A percentile compares a stretch with the other conserved stretches of the same genome.
Conservation (phyloP, 2,113 vertebrate species). For the Salvator merianae region DNA sequence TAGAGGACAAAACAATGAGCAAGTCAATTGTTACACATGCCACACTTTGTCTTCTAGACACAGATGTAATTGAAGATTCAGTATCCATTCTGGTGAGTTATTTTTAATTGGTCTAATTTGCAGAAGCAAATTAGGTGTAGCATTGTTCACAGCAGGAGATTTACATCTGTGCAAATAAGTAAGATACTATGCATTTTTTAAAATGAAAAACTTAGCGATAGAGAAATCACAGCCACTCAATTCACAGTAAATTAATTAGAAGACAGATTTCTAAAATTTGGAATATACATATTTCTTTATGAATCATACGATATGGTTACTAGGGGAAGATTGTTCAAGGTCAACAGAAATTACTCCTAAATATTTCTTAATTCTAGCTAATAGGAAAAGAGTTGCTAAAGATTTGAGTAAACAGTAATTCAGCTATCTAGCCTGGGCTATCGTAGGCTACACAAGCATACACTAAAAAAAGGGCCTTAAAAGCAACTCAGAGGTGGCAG, state of each 20-base stretch:
- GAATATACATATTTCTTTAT: conserved; percentile 44
- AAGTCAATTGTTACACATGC: conserved; percentile 50
- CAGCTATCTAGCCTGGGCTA: no score
- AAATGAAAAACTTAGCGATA: conserved; percentile 22
- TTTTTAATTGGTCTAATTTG: conserved; percentile 77
- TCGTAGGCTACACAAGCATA: no score
- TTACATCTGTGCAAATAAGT: conserved; percentile 50
- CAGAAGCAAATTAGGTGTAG: conserved; percentile 70
- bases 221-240: conserved; percentile 45
- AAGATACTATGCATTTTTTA: conserved; percentile 41
- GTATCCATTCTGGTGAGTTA: conserved; percentile 61
- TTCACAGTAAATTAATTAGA: conserved; percentile 59
- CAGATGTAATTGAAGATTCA: conserved; percentile 57
- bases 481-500: no score
- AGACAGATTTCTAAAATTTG: conserved; percentile 54
- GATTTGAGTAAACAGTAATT: no score
- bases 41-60: conserved; percentile 55
- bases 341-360: conserved; percentile 56
- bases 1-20: conserved; percentile 49
- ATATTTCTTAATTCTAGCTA: neutral
- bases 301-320: conserved; percentile 18
- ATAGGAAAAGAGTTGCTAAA: neutral
- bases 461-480: no score
- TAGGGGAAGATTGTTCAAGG: conserved; percentile 56
- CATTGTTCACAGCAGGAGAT: conserved; percentile 63